Conservation (phyloP, 1,140 invertebrate genomes). For the Xylocopa sonorina region DNA sequence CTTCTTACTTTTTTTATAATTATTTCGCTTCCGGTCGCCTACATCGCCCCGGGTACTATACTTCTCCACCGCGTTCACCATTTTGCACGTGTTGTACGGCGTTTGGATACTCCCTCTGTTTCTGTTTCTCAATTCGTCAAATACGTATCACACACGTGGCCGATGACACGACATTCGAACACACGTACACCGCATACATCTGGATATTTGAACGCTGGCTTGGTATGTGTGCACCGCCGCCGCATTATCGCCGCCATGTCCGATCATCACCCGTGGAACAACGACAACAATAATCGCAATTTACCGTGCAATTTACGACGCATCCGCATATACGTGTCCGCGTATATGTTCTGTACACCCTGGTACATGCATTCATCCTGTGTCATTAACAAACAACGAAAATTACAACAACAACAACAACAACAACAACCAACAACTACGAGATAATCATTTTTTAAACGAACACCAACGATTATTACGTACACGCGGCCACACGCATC, state of each 20-base stretch:
- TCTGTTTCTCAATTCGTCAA: background rate
- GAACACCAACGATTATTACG: too few relatives aligned
- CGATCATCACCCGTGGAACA: constrained; percentile 60
- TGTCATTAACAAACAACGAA: too few relatives aligned
- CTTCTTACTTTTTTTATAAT: too few relatives aligned
- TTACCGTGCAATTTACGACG: constrained; percentile 8
- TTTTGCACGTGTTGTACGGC: background rate
- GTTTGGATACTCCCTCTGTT: background rate
- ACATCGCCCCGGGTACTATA: too few relatives aligned
- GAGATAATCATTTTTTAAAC: too few relatives aligned
- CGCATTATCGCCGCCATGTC: constrained; percentile 74
- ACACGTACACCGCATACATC: constrained; percentile 52
- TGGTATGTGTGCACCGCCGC: constrained; percentile 75
- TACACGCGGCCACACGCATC: background rate
- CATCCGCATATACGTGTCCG: constrained; percentile 10
- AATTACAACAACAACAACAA: too few relatives aligned
- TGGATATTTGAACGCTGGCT: constrained; percentile 73
- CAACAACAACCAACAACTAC: too few relatives aligned
- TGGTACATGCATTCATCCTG: constrained; percentile 69
- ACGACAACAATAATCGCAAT: constrained; percentile 52
- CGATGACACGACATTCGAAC: background rate
- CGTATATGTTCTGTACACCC: constrained; percentile 58
- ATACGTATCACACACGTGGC: too few relatives aligned
- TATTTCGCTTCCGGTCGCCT: constrained; percentile 8
- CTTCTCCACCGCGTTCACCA: too few relatives aligned